Evolutionary conservation across 2,888 invertebrate species (phyloP).

Genomic region (Zhuqinia jingwanae): DNA sequence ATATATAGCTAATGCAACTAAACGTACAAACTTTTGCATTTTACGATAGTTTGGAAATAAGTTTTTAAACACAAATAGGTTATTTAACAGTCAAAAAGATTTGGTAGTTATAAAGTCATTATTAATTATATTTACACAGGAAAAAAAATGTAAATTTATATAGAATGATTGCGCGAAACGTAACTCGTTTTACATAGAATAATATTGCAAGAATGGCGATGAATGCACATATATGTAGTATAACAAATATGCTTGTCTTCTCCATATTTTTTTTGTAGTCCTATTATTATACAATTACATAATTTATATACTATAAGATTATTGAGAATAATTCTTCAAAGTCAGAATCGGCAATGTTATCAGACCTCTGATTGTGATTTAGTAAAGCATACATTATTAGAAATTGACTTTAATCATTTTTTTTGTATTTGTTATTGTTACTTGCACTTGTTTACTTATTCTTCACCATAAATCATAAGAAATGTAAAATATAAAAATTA

Average conservation of each 20-base stretch:
- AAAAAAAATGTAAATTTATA: background rate
- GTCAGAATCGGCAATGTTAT: slow-evolving; percentile 47
- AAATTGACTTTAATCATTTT: slow-evolving; percentile 43
- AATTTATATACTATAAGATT: background rate
- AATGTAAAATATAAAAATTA: slow-evolving; percentile 8
- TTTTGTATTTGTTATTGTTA: slow-evolving; percentile 38
- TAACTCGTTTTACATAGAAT: slow-evolving; percentile 11
- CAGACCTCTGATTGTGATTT: slow-evolving; percentile 64
- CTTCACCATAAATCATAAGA: background rate
- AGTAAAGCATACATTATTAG: slow-evolving; percentile 61
- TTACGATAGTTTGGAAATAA: slow-evolving; percentile 18
- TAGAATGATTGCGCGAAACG: slow-evolving; percentile 53
- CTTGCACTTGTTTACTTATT: slow-evolving; percentile 33
- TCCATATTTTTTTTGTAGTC: background rate
- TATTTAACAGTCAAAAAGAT: slow-evolving; percentile 6
- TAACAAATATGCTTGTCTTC: too few species aligned
- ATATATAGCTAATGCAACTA: too few species aligned
- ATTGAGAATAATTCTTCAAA: background rate
- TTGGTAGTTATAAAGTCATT: slow-evolving; percentile 28
- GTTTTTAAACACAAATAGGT: slow-evolving; percentile 19
- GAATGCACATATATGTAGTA: slow-evolving; percentile 16
- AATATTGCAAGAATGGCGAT: slow-evolving; percentile 40
- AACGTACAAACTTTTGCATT: slow-evolving; percentile 19
- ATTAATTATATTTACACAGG: slow-evolving; percentile 37
- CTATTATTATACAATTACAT: slow-evolving; percentile 20